Base-by-base conservation (phyloP, 1,140 invertebrate species). In the Zaprionus vittiger region DNA sequence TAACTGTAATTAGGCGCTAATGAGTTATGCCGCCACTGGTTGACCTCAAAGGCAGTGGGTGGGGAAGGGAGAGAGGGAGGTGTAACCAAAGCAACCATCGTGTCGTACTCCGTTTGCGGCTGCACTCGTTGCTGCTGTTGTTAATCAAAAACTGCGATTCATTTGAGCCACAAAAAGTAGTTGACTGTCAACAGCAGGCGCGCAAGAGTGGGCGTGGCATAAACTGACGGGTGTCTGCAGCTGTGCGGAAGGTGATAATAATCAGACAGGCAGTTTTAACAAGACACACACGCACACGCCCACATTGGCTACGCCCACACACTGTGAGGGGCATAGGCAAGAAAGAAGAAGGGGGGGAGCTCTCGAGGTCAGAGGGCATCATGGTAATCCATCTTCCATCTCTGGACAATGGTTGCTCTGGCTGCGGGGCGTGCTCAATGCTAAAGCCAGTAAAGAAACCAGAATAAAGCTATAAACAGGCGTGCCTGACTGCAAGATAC, bases 71-170 rank as follows among this genome's bases (percentile, higher is more conserved):
- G 5, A 38, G 62, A 9, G 9, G 24, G 49, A 17, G n/a, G 38
- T 47, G 55, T 87, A 74, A 56, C 84, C 84, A 80, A 41, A 60
- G 80, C 55, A 77, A 86, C 44, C 44, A 5, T 9, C n/a, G 22
- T 15, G 26, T 22, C 17, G 14, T 15, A 24, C 26, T 14, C 11
- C 12, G 15, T 34, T 17, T 59, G 56, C 11, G 14, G 63, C 7
- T 61, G 49, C 34, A 54, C 12, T 38, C 28, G 56, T 54, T 73
- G 70, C 78, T 73, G 69, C 72, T 73, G 79, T 65, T 78, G 81
- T 81, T 89, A 90, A 89, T 89, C 84, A 89, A 90, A 87, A 89
- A 90, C 75, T 81, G 84, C 81, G 81, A 90, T 89, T 89, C 81
- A 84, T 87, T 69, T 66, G 68, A 24, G 31, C n/a, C 62, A 54